A percentile compares a stretch with the other conserved stretches of the same genome.
Conservation (phyloP, 2,797 vertebrate genomes). For the Ambastaia sidthimunki region DNA sequence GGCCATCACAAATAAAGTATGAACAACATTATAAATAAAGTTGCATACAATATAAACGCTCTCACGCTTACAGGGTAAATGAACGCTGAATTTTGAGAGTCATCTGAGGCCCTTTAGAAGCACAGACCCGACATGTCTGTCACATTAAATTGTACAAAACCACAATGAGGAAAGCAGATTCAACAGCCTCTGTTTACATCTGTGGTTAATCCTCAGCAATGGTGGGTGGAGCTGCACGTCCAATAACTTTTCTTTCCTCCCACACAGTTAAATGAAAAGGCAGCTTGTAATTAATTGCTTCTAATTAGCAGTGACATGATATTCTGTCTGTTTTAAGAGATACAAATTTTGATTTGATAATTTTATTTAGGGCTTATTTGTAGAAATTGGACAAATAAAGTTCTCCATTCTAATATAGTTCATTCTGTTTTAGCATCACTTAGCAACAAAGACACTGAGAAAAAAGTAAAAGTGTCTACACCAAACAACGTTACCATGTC, state of each 20-base stretch:
- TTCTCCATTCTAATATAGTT: too few species aligned
- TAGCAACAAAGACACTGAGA: neutral
- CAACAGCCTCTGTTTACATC: constrained; percentile 46
- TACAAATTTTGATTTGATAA: too few species aligned
- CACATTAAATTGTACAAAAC: constrained; percentile 39
- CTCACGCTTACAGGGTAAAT: neutral
- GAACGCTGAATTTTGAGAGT: constrained; percentile 22
- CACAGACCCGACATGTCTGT: constrained; percentile 39
- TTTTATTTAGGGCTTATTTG: too few species aligned
- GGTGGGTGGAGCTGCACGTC: constrained; percentile 27
- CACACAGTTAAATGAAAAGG: constrained; percentile 43
- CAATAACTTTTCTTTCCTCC: constrained; percentile 36
- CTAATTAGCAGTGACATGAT: constrained; percentile 37
- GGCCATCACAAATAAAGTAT: neutral
- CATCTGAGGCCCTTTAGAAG: constrained; percentile 37
- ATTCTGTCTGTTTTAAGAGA: too few species aligned
- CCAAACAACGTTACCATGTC: constrained; percentile 74
- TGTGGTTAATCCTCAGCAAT: constrained; percentile 31
- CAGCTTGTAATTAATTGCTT: constrained; percentile 30
- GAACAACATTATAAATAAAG: neutral
- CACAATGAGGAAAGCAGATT: constrained; percentile 38
- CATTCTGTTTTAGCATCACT: neutral
- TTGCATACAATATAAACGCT: neutral
- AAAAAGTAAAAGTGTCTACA: neutral
- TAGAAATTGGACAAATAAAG: too few species aligned